Conservation (phyloP, 2,888 invertebrate species). For the Strigamia maritima region DNA sequence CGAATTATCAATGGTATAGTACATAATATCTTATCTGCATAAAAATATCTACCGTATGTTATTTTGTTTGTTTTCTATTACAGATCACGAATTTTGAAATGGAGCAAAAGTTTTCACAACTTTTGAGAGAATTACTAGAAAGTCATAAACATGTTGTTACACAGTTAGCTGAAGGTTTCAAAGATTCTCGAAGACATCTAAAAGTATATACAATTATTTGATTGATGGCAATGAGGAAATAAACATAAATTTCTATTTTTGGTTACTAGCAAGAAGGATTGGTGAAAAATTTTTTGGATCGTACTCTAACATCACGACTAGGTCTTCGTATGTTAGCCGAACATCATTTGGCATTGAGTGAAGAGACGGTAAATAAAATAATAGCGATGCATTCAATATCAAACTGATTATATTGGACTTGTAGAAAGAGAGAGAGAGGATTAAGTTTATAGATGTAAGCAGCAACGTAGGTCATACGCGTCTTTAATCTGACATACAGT, state of each 20-base stretch:
- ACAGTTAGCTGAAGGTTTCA: constrained; percentile 57
- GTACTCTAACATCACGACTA: constrained; percentile 57
- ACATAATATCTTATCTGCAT: too few relatives aligned
- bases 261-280: constrained; percentile 53
- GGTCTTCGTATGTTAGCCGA: constrained; percentile 58
- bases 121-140: constrained; percentile 55
- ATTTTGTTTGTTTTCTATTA: background rate
- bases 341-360: constrained; percentile 56
- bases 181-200: constrained; percentile 56
- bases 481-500: too few relatives aligned
- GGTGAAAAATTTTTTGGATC: constrained; percentile 55
- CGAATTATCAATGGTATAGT: constrained; percentile 54
- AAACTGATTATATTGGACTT: too few relatives aligned
- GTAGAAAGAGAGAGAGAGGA: too few relatives aligned
- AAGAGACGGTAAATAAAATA: constrained; percentile 54
- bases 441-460: too few relatives aligned
- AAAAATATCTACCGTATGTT: background rate
- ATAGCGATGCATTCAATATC: constrained; percentile 39
- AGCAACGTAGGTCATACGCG: too few relatives aligned
- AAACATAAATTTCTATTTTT: constrained; percentile 24
- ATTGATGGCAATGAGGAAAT: too few relatives aligned
- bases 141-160: constrained; percentile 59
- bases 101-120: constrained; percentile 53
- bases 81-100: constrained; percentile 53
- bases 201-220: too few relatives aligned